phyloP scores from a whole-genome alignment of 2,113 vertebrate species.

The Aldabrachelys gigantea region DNA sequence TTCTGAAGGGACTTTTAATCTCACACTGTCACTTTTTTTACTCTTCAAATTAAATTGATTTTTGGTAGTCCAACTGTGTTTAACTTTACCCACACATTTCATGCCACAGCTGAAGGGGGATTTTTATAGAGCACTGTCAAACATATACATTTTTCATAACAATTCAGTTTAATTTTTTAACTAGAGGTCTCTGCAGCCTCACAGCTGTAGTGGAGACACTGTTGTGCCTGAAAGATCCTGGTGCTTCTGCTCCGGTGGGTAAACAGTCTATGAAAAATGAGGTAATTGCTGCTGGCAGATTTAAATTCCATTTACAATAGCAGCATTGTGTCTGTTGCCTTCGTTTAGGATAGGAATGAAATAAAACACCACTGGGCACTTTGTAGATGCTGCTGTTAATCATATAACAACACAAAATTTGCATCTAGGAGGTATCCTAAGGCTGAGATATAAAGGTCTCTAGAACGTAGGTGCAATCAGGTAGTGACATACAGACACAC shows the following conservation, averaged over 20 bases:
- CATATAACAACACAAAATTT: not conserved
- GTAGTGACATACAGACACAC: not conserved
- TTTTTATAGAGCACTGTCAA: not conserved
- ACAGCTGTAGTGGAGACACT: not conserved
- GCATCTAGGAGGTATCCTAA: not conserved
- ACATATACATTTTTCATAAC: not conserved
- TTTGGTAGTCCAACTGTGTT: not conserved
- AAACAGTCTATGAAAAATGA: not conserved
- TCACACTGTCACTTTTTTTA: not conserved
- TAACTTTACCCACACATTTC: not conserved
- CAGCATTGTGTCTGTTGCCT: not conserved
- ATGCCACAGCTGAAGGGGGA: not conserved
- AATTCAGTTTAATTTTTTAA: not conserved
- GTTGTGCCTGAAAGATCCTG: not conserved
- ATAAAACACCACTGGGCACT: accelerated
- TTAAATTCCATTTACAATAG: not conserved
- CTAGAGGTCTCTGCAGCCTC: not conserved
- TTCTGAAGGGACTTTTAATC: not conserved
- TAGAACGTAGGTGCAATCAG: accelerated
- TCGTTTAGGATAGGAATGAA: not conserved
- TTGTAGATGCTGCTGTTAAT: not conserved
- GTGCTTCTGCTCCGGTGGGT: not conserved
- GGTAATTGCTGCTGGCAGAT: not conserved
- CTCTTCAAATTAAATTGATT: not conserved
- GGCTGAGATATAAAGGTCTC: accelerated